Base-by-base conservation (phyloP, 2,797 vertebrate species). In the Astyanax mexicanus region DNA sequence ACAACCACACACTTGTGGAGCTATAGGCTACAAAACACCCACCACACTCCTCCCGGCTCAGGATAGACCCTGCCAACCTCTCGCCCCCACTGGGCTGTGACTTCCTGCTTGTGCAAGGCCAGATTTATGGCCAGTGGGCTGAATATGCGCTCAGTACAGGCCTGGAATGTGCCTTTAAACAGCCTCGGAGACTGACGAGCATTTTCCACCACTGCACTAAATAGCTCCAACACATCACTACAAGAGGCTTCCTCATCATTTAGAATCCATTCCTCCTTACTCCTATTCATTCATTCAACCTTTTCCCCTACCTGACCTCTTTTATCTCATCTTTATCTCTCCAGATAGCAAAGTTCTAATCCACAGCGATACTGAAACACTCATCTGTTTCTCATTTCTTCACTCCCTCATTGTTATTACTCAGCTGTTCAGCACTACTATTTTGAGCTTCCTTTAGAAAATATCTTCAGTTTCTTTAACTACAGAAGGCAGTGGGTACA, bases 81-180 rank as follows among this genome's bases (percentile, higher is more conserved):
- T 47, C 25, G 1, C 44, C 55, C 29, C 45, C 5, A 29, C 74
- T 55, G 68, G 7, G 12, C 23, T 67, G 67, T 60, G 40, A 72
- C 79, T 83, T 86, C 82, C 83, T 76, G 77, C 77, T 67, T 76
- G 47, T 25, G 54, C 58, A 13, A 62, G 69, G 67, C 37, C 67
- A 84, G 77, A 85, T 86, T 77, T 84, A 86, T 71, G 75, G 77
- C 77, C 51, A 69, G 57, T 77, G 80, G 78, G 62, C 71, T 25
- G 66, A 80, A 65, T 55, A 55, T 86, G 57, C 69, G 77, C 74
- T 74, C 78, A 74, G 81, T 73, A 77, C 78, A 55, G 60, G 76
- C 70, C 54, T 65, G 74, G 80, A 88, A 85, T 54, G 38, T 47
- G 72, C 45, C 44, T 74, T 80, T 77, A 82, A 80, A 81, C 76